A percentile compares a stretch with the other conserved stretches of the same genome.
Evolutionary conservation across 2,113 vertebrate genomes (phyloP).

Genomic region (Heterochromis multidens): DNA sequence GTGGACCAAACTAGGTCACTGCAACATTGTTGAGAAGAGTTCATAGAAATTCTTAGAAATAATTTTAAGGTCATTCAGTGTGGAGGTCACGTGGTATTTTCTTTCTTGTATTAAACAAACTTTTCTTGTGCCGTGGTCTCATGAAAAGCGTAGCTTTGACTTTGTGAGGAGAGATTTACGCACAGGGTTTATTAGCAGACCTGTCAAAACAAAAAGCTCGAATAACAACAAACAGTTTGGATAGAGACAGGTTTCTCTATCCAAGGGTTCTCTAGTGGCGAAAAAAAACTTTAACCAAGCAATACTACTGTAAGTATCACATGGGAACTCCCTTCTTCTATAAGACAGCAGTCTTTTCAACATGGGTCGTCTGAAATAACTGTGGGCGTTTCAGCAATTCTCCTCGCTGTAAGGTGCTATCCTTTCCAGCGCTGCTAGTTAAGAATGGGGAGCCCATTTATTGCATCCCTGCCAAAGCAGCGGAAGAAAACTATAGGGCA

Average conservation of each 20-base stretch:
- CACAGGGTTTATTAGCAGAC: background rate
- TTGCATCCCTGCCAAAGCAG: slow-evolving; percentile 22
- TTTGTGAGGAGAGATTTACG: slow-evolving; percentile 11
- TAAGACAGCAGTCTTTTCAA: slow-evolving; percentile 9
- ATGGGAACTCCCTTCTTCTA: background rate
- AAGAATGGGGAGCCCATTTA: slow-evolving; percentile 49
- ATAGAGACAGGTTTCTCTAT: background rate
- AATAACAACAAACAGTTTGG: background rate
- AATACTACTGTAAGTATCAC: background rate
- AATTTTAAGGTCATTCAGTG: slow-evolving; percentile 30
- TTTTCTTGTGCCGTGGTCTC: background rate
- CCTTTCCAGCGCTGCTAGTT: slow-evolving; percentile 24
- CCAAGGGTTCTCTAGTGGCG: background rate
- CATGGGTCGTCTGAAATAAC: slow-evolving; percentile 56
- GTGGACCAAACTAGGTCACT: slow-evolving; percentile 29
- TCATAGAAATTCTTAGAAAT: slow-evolving; percentile 57
- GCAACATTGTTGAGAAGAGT: slow-evolving; percentile 63
- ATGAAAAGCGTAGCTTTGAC: slow-evolving; percentile 21
- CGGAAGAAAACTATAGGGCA: slow-evolving; percentile 12
- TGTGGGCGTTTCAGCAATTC: slow-evolving; percentile 76
- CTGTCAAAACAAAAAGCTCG: background rate
- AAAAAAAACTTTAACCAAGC: background rate
- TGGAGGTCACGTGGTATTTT: slow-evolving; percentile 42
- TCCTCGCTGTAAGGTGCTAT: slow-evolving; percentile 79
- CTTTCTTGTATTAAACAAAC: slow-evolving; percentile 49